phyloP scores from a whole-genome alignment of 2,113 vertebrate species.

The Artemisiospiza belli region DNA sequence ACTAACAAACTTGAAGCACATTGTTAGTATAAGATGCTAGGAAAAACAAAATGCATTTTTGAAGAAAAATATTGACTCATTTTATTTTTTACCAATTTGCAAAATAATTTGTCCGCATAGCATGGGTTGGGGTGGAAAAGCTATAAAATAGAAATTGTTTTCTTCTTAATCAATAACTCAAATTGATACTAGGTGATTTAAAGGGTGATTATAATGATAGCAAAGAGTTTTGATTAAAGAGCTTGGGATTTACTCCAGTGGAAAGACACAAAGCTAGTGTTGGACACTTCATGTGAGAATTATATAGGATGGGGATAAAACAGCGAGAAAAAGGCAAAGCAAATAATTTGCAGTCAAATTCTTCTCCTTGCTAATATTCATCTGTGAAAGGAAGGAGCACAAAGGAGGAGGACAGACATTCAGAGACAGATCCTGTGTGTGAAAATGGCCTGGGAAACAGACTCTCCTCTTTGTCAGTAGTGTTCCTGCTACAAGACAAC shows the following conservation, averaged over 20 bases:
- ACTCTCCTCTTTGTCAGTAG: background rate
- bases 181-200: background rate
- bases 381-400: background rate
- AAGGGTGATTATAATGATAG: background rate
- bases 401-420: slow-evolving; percentile 5
- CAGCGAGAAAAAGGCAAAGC: slow-evolving; percentile 6
- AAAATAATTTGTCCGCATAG: background rate
- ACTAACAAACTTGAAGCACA: background rate
- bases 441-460: slow-evolving; percentile 10
- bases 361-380: background rate
- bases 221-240: background rate
- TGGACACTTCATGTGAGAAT: fast-evolving
- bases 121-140: background rate
- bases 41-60: background rate
- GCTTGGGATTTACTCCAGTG: background rate
- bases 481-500: background rate
- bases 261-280: background rate
- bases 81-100: background rate
- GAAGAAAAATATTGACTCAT: background rate
- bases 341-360: slow-evolving; percentile 21
- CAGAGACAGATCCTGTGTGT: background rate
- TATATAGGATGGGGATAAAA: background rate
- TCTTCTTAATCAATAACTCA: background rate
- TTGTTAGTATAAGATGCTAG: background rate
- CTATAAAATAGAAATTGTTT: background rate